These are phyloP conservation scores for Tyria jacobaeae DNA, from an alignment of 2,888 invertebrate species.

Conservation along the genomic window DNA sequence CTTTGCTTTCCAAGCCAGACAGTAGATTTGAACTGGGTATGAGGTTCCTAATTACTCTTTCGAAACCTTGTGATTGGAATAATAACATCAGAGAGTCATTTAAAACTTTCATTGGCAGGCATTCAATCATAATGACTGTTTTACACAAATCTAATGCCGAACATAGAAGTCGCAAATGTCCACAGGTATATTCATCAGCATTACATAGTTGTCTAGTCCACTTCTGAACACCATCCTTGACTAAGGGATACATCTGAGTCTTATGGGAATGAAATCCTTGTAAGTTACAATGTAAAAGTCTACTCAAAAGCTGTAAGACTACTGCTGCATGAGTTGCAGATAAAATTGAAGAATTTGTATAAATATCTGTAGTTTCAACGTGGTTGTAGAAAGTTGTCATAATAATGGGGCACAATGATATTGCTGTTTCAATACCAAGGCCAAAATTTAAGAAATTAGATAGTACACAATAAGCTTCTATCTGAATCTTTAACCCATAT, in stretches of 20 bases:
- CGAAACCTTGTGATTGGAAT: slow-evolving; percentile 78
- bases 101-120: slow-evolving; percentile 63
- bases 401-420: slow-evolving; percentile 84
- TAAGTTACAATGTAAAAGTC: slow-evolving; percentile 59
- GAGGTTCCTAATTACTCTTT: slow-evolving; percentile 71
- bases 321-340: slow-evolving; percentile 87
- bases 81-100: slow-evolving; percentile 67
- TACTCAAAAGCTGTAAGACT: slow-evolving; percentile 79
- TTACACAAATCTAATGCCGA: slow-evolving; percentile 74
- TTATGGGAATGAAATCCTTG: slow-evolving; percentile 63
- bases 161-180: slow-evolving; percentile 73
- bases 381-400: slow-evolving; percentile 86
- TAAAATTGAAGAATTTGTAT: slow-evolving; percentile 75
- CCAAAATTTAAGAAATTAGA: slow-evolving; percentile 85
- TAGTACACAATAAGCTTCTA: slow-evolving; percentile 88
- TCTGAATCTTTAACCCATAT: slow-evolving; percentile 87
- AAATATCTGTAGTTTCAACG: slow-evolving; percentile 84
- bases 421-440: slow-evolving; percentile 77
- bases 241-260: slow-evolving; percentile 71
- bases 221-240: slow-evolving; percentile 78
- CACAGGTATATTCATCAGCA: slow-evolving; percentile 76
- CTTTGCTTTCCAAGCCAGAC: slow-evolving; percentile 69
- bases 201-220: slow-evolving; percentile 79
- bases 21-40: slow-evolving; percentile 75
- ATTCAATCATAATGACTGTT: slow-evolving; percentile 65